Evolutionary conservation across 2,113 vertebrate species (phyloP), one percentile per base, ranked within the genome.

Genomic region (Panthera leo): DNA sequence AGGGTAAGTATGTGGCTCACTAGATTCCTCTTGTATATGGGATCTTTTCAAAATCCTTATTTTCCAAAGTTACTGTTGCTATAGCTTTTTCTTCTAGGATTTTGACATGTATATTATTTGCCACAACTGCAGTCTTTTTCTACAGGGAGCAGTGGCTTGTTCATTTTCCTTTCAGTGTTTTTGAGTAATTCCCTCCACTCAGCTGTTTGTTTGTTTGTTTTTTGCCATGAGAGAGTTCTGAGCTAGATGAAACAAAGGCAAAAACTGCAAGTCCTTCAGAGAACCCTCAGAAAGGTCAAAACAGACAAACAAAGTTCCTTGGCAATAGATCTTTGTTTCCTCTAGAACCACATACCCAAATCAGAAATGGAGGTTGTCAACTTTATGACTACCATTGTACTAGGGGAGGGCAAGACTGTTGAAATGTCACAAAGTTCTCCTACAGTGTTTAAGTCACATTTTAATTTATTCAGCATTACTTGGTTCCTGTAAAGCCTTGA

Each of bases 401-500:
- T 75, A 39, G 71, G 23, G 39, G 39, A 23, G 21, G 36, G 2
- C 71, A 75, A 75, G 23, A 23, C 36, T 75, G 21, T 25, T 75
- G 25, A 14, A 75, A 75, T 75, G 71, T 39, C 5, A 3, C 39
- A 75, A 42, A 42, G 19, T 12, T 39, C 36, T 75, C 36, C 71
- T 75, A 58, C 18, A 19, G 15, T 86, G 58, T 78, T 68, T 84
- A 80, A 68, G 45, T 86, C 86, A 55, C 48, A 68, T 86, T 58
- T 96, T 95, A 51, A 42, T 85, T 86, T 48, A 90, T 68, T 94
- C 25, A 86, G 58, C 15, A 80, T 96, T 92, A 42, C 55, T 68
- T 95, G 31, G 51, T 91, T 68, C 73, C 34, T 93, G 11, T 78
- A 95, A 78, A 65, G 55, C 25, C 71, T 86, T 87, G 55, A 58